These are phyloP conservation scores for Hylaeus volcanicus DNA, from an alignment of 1,140 invertebrate species.

Conservation along the genomic window DNA sequence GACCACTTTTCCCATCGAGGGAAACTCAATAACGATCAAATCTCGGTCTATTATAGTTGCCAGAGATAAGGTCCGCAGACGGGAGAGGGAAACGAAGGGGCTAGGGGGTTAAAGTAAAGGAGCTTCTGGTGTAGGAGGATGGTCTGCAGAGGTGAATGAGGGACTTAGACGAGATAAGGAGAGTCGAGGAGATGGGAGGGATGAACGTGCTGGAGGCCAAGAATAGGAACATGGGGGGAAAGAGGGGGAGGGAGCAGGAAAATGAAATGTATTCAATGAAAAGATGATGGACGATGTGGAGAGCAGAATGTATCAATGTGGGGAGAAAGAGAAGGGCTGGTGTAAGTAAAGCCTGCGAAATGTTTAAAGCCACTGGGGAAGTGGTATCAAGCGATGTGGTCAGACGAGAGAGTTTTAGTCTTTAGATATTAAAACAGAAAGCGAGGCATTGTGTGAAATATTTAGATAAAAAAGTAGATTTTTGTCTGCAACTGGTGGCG, in stretches of 20 bases:
- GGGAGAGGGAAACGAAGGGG: not conserved
- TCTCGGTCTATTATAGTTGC: constrained; percentile 1
- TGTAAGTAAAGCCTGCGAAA: not conserved
- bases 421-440: no score
- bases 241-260: not conserved
- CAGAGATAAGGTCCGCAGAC: not conserved
- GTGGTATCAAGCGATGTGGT: not conserved
- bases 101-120: no score
- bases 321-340: not conserved
- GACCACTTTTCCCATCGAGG: not conserved
- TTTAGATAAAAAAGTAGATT: no score
- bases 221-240: not conserved
- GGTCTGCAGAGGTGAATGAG: not conserved
- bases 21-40: constrained; percentile 1
- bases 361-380: not conserved
- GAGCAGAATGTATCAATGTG: not conserved
- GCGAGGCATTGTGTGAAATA: no score
- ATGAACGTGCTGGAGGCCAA: not conserved
- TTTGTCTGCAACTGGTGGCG: no score
- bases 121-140: not conserved
- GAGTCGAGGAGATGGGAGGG: not conserved
- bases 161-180: not conserved
- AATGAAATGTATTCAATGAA: constrained; percentile 6
- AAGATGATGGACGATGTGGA: constrained; percentile 16
- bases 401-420: no score